These are phyloP conservation scores for Agapornis canus DNA, from an alignment of 2,797 vertebrate species.

Conservation along the genomic window DNA sequence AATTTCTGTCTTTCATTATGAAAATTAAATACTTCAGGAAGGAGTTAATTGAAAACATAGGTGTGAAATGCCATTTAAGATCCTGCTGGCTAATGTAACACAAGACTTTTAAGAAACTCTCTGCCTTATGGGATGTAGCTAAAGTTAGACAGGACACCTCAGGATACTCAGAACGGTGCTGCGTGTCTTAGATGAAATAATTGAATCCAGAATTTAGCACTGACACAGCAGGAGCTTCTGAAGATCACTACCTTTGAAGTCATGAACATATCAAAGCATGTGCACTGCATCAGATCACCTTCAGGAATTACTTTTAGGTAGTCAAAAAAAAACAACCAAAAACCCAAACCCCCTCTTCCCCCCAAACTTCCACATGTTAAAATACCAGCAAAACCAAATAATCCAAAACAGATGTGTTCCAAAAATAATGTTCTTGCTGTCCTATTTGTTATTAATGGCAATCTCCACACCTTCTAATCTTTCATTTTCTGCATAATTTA, in stretches of 20 bases:
- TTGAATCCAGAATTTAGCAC: not conserved
- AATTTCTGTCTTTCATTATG: not conserved
- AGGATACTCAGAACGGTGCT: not conserved
- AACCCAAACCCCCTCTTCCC: too few relatives aligned
- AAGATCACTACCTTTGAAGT: not conserved
- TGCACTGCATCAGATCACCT: not conserved
- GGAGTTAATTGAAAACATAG: not conserved
- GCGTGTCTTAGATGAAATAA: not conserved
- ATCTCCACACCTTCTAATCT: conserved; percentile 2
- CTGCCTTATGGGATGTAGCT: not conserved
- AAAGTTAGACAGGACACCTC: not conserved
- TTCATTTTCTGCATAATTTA: conserved; percentile 69
- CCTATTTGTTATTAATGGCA: conserved; percentile 46
- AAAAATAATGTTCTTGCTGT: not conserved
- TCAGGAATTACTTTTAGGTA: not conserved
- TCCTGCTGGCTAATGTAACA: not conserved
- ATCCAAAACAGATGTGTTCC: not conserved
- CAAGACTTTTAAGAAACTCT: not conserved
- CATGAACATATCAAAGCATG: not conserved
- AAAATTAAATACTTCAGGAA: not conserved
- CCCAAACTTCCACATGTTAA: not conserved
- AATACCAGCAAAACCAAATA: not conserved
- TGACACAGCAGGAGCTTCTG: not conserved
- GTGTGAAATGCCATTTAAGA: not conserved
- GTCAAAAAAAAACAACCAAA: not conserved